These are phyloP conservation scores for Hafferia zeledoni DNA, from an alignment of 2,797 vertebrate species.

Conservation along the genomic window DNA sequence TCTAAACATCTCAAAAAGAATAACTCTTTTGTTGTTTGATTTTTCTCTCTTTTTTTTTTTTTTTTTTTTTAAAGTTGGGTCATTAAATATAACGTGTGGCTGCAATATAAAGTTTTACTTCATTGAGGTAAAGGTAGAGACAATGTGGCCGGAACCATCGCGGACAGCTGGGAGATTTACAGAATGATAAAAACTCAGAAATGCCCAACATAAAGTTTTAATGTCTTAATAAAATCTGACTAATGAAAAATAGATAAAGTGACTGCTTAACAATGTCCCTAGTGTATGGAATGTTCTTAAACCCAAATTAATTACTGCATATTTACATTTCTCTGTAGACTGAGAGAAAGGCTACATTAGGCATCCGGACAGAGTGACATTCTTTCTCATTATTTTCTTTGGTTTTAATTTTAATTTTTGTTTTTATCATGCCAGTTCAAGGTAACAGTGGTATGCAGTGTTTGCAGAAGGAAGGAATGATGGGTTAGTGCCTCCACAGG, in stretches of 20 bases:
- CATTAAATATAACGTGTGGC: not conserved
- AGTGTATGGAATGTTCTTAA: constrained; percentile 58
- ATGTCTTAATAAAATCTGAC: constrained; percentile 54
- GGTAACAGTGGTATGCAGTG: not conserved
- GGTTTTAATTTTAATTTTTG: too few species aligned
- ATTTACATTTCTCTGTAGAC: constrained; percentile 63
- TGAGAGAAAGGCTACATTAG: constrained; percentile 8
- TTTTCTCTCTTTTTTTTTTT: not conserved
- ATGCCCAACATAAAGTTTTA: constrained; percentile 34
- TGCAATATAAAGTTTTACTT: constrained; percentile 13
- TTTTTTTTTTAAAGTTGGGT: not conserved
- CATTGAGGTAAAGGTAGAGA: not conserved
- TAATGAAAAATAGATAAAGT: constrained; percentile 61
- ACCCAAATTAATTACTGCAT: constrained; percentile 55
- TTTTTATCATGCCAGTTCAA: not conserved
- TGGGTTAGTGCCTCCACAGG: not conserved
- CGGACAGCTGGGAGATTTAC: constrained; percentile 6
- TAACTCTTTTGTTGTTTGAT: not conserved
- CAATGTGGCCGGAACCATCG: fast-evolving
- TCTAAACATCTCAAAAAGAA: not conserved
- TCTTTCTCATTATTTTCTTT: not conserved
- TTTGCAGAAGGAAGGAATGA: not conserved
- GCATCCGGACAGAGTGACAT: constrained; percentile 13
- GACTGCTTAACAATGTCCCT: constrained; percentile 44
- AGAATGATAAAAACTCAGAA: constrained; percentile 24